Evolutionary conservation across 23 tunicate species (phyloP), one percentile per base, ranked within the genome.

Genomic region (Halocynthia roretzi): DNA sequence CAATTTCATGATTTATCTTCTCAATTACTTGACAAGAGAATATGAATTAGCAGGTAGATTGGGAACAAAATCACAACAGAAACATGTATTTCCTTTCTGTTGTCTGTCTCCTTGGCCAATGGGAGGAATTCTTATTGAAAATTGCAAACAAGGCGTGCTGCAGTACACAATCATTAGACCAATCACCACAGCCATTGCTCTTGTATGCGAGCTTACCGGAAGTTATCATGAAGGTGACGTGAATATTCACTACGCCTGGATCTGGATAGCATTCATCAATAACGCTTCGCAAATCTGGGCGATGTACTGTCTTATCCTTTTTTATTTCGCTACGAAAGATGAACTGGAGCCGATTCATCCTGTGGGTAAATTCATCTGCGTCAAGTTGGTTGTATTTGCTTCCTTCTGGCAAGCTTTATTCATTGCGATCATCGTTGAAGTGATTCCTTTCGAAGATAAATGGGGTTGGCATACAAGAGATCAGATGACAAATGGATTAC

Each of bases 251-350:
- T 93, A 87, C 58, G 94, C 94, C 0, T 93, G 93, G 89, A 67
- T 87, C 61, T 93, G 78, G 63, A 61, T 93, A 50, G 83, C 88
- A 67, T 83, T 93, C 49, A 86, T 93, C 50, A 93, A 93, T 81
- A 93, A 87, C 50, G 67, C 86, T 8, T 93, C 98, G 61, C 98
- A 93, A 86, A 85, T 85, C 51, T 94, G 99, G 99, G 99, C 99
- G 40, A 88, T 94, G 95, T 94, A 94, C 69, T 94, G 95, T 55
- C 77, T 94, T 8, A 57, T 84, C 60, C 69, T 94, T 52, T 88
- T 94, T 60, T 94, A 94, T 55, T 66, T 78, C 57, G 95, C 85
- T 8, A 94, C 94, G 54, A 82, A 82, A 67, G 99, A 89, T 62
- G 99, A 94, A 56, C 60, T 94, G 61, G 82, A 91, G 61, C 99